These are phyloP conservation scores for Caradrina clavipalpis DNA, from an alignment of 2,888 invertebrate species.

Conservation along the genomic window DNA sequence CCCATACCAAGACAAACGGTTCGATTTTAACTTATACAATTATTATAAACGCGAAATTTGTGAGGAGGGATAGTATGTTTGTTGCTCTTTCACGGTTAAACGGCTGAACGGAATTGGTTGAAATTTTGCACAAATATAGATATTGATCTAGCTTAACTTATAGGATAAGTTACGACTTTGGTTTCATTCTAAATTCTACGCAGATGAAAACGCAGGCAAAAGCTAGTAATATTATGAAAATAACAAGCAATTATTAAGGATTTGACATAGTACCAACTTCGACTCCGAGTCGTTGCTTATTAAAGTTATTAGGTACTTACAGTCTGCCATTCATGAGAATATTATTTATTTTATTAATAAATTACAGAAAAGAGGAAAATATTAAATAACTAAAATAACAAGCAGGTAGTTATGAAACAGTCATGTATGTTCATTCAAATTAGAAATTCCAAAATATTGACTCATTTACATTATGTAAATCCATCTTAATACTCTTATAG, in stretches of 20 bases:
- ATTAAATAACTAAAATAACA: background rate
- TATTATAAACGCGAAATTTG: no score
- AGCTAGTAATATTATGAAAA: no score
- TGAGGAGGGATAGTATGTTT: no score
- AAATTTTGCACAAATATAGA: no score
- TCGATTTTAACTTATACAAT: no score
- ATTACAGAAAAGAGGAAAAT: conserved; percentile 22
- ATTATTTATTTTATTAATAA: background rate
- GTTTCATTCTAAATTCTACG: no score
- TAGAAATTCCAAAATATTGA: background rate
- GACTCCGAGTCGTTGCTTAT: background rate
- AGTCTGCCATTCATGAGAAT: background rate
- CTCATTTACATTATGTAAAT: background rate
- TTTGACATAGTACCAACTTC: background rate
- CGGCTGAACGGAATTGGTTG: no score
- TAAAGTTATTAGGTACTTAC: background rate
- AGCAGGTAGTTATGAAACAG: background rate
- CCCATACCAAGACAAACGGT: no score
- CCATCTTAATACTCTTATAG: background rate
- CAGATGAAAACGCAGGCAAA: no score
- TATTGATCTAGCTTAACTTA: no score
- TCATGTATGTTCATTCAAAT: background rate
- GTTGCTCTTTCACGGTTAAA: no score
- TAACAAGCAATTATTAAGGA: background rate
- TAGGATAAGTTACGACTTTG: no score